Evolutionary conservation across 2,888 invertebrate species (phyloP), one percentile per base, ranked within the genome.

Genomic region (Pollenia griseotomentosa): DNA sequence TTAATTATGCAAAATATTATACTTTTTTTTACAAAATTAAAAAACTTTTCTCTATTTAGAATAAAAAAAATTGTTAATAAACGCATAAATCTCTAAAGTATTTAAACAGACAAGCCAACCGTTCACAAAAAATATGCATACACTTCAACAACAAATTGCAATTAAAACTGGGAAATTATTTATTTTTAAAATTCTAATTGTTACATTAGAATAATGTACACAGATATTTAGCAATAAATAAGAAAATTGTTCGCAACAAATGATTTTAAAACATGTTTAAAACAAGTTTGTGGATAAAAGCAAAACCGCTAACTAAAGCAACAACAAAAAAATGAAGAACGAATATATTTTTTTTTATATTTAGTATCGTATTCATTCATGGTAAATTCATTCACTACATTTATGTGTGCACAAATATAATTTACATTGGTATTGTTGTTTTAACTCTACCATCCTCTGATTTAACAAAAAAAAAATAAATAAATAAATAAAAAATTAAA

Each of bases 191-290:
- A 68, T 73, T 74, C 44, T 77, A 84, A 81, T 78, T 84, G 77
- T 83, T 79, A 66, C 73, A 61, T 68, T 86, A 73, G 80, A 86
- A 77, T 77, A 79, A 78, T 33, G 1, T 65, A 81, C 51, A 71
- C 71, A 61, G 33, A 55, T 10, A 79, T 53, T 46, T 46, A 33
- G 23, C 9, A 33, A 12, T 8, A 57, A 42, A 12, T 46, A 57
- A 14, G 33, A 48, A n/a, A 46, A 16, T 5, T 16, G 6, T n/a
- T 9, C 11, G 23, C 40, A 33, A 57, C 66, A 81, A 71, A 55
- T 48, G 40, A 59, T 66, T 66, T 33, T 51, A 42, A 44, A 65
- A 79, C 19, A 63, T 44, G 53, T 59, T 77, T 68, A 40, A 71
- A 78, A 73, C 33, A 46, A 83, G 48, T 57, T 57, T 40, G 6